phyloP scores from a whole-genome alignment of 2,888 invertebrate species.

The Mimumesa dahlbomi region DNA sequence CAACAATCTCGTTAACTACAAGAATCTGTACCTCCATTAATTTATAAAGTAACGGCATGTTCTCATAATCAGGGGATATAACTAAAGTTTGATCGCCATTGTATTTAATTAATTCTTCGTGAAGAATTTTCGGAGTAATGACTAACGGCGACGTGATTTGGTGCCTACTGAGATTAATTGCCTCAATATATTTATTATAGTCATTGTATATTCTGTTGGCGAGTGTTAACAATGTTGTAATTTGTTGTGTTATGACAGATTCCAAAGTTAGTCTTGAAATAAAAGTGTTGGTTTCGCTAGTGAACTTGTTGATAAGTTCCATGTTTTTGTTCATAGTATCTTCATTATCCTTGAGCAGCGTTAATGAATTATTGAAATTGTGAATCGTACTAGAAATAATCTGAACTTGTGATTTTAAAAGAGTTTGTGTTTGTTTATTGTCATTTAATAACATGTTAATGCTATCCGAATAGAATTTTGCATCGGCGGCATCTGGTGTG shows the following conservation, averaged over 20 bases:
- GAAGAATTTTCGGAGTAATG: constrained; percentile 17
- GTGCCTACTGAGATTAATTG: too few species aligned
- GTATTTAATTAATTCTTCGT: constrained; percentile 11
- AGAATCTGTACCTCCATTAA: constrained; percentile 13
- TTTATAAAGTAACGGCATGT: constrained; percentile 1
- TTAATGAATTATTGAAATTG: constrained; percentile 14
- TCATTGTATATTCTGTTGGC: constrained; percentile 2
- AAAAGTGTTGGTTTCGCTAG: not conserved
- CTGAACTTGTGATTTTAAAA: constrained; percentile 9
- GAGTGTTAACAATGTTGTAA: not conserved
- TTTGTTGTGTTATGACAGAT: constrained; percentile 3
- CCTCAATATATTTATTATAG: constrained; percentile 10
- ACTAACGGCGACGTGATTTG: constrained; percentile 16
- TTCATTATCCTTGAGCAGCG: constrained; percentile 7
- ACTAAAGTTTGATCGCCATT: constrained; percentile 1
- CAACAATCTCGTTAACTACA: not conserved
- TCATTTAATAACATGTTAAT: constrained; percentile 9
- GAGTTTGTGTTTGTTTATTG: too few species aligned
- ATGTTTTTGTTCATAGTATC: constrained; percentile 11
- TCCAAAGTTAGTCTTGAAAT: constrained; percentile 2
- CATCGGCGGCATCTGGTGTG: constrained; percentile 14
- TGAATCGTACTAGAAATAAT: constrained; percentile 6
- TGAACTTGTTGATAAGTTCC: constrained; percentile 4
- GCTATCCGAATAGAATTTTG: not conserved
- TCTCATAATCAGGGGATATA: not conserved